These are phyloP conservation scores for Pelmatolapia mariae DNA, from an alignment of 2,113 vertebrate genomes.

Conservation along the genomic window DNA sequence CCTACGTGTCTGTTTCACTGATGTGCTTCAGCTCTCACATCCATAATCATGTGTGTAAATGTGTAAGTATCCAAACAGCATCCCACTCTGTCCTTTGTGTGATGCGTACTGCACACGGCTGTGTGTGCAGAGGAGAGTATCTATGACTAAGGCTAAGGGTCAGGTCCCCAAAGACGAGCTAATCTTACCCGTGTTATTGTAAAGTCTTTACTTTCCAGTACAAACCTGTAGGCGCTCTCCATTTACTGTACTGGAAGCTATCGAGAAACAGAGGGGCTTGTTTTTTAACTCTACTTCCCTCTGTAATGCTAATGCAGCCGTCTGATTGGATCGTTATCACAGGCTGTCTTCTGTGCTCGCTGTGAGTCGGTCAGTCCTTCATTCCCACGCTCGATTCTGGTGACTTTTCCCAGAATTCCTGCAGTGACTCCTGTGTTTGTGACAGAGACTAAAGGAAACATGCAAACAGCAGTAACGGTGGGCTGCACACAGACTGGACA, in stretches of 20 bases:
- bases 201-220: not conserved
- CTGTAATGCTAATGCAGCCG: not conserved
- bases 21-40: not conserved
- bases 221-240: not conserved
- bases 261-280: not conserved
- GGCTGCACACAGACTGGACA: not conserved
- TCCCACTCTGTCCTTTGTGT: not conserved
- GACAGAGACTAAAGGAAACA: not conserved
- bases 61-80: not conserved
- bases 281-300: not conserved
- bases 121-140: not conserved
- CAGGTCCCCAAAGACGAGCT: not conserved
- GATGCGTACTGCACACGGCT: not conserved
- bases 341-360: not conserved
- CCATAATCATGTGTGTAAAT: not conserved
- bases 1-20: not conserved
- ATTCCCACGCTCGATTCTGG: not conserved
- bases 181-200: not conserved
- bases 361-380: not conserved
- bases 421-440: not conserved
- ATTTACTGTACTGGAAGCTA: not conserved
- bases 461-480: not conserved
- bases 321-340: not conserved
- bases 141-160: not conserved
- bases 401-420: not conserved